phyloP scores from a whole-genome alignment of 2,888 invertebrate genomes.

The Ectobius pallidus region DNA sequence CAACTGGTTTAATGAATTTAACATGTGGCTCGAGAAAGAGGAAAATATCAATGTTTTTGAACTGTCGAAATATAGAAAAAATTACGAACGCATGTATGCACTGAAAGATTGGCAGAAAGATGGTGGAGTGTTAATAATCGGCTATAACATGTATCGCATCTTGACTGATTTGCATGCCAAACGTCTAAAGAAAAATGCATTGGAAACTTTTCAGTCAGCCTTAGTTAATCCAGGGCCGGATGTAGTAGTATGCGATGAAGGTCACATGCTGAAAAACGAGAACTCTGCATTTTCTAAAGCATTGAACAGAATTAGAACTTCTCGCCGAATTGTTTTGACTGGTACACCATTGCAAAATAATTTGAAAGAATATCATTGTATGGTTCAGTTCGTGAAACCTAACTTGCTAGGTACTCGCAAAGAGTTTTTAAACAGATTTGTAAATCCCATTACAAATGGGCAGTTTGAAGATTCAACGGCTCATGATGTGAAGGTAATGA shows the following conservation, averaged over 20 bases:
- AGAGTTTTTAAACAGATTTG: slow-evolving; percentile 94
- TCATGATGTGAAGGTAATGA: slow-evolving; percentile 91
- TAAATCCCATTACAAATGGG: slow-evolving; percentile 96
- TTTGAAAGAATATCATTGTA: slow-evolving; percentile 93
- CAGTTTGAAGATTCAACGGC: slow-evolving; percentile 94
- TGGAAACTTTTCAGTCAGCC: slow-evolving; percentile 69
- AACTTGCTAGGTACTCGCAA: slow-evolving; percentile 87
- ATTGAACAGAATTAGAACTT: slow-evolving; percentile 80
- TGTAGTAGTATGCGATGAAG: slow-evolving; percentile 96
- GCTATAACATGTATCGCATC: slow-evolving; percentile 95
- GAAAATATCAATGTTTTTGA: slow-evolving; percentile 79
- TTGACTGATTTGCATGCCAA: slow-evolving; percentile 61
- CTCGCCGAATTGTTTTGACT: slow-evolving; percentile 92
- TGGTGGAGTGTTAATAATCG: slow-evolving; percentile 92
- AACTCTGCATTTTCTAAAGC: slow-evolving; percentile 87
- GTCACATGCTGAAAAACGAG: slow-evolving; percentile 95
- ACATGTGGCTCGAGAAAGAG: slow-evolving; percentile 82
- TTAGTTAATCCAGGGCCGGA: slow-evolving; percentile 92
- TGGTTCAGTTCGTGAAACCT: slow-evolving; percentile 98
- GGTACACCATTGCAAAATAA: slow-evolving; percentile 99
- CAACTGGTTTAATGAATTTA: slow-evolving; percentile 95
- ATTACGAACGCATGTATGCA: slow-evolving; percentile 73
- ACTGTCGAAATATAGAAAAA: slow-evolving; percentile 69
- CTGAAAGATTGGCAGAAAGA: slow-evolving; percentile 79
- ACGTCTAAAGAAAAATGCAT: slow-evolving; percentile 72